A percentile compares a stretch with the other conserved stretches of the same genome.
Conservation (phyloP, 2,113 vertebrate species). For the Plestiodon gilberti region DNA sequence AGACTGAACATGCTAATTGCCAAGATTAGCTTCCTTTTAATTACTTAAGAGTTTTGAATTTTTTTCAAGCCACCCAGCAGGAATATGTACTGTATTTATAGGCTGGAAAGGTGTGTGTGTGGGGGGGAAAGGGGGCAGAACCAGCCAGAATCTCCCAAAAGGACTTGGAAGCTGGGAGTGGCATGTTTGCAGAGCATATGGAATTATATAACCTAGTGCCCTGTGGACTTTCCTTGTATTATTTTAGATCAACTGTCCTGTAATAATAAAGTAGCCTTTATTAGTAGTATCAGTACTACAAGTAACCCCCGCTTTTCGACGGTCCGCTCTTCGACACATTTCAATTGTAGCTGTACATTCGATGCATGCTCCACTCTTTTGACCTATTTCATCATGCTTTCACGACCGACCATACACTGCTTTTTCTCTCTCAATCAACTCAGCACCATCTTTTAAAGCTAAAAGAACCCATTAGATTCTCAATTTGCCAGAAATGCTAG, state of each 20-base stretch:
- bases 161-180: background rate
- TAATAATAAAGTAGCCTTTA: background rate
- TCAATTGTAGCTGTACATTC: no score
- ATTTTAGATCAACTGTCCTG: background rate
- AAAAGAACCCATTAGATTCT: no score
- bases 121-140: background rate
- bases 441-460: no score
- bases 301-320: no score
- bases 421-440: no score
- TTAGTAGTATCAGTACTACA: background rate
- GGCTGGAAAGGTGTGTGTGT: background rate
- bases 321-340: no score
- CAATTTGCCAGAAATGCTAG: no score
- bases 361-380: no score
- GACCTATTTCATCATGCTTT: no score
- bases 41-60: background rate
- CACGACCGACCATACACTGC: no score
- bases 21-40: constrained; percentile 16
- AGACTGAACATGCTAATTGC: background rate
- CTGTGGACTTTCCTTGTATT: background rate
- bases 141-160: background rate
- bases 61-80: background rate
- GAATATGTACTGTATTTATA: background rate
- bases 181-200: background rate
- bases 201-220: background rate